phyloP scores from a whole-genome alignment of 2,797 vertebrate genomes.

The Momotus momota region DNA sequence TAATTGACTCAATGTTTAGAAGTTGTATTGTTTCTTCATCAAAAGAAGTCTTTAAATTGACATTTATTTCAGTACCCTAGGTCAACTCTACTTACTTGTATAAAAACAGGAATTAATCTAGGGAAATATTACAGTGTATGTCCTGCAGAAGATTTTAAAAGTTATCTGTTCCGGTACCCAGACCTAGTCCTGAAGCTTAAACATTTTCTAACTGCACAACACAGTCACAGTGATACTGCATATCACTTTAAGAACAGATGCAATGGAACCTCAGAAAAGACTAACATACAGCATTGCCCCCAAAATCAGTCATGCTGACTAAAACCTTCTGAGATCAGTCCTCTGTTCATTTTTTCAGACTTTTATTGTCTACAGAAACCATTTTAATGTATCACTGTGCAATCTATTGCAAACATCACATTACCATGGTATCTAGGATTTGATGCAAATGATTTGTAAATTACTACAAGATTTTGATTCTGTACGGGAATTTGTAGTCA shows the following conservation, averaged over 20 bases:
- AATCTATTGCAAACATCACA: neutral
- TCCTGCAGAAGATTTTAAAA: neutral
- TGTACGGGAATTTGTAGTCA: neutral
- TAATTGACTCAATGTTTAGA: neutral
- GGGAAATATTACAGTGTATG: neutral
- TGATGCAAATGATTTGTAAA: neutral
- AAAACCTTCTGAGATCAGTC: neutral
- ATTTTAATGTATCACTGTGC: neutral
- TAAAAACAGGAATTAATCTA: neutral
- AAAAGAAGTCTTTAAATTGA: neutral
- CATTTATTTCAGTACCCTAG: neutral
- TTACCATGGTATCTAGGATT: neutral
- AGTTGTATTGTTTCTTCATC: neutral
- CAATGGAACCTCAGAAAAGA: neutral
- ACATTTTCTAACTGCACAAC: neutral
- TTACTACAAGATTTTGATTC: neutral
- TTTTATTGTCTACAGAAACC: neutral
- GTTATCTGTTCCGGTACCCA: neutral
- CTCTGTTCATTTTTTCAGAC: neutral
- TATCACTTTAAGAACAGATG: neutral
- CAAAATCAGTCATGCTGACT: neutral
- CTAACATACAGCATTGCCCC: neutral
- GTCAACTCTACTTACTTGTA: neutral
- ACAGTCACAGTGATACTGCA: neutral
- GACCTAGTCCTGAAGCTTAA: neutral